Base-by-base conservation (phyloP, 1,140 invertebrate species). In the Laupala kohalensis region DNA sequence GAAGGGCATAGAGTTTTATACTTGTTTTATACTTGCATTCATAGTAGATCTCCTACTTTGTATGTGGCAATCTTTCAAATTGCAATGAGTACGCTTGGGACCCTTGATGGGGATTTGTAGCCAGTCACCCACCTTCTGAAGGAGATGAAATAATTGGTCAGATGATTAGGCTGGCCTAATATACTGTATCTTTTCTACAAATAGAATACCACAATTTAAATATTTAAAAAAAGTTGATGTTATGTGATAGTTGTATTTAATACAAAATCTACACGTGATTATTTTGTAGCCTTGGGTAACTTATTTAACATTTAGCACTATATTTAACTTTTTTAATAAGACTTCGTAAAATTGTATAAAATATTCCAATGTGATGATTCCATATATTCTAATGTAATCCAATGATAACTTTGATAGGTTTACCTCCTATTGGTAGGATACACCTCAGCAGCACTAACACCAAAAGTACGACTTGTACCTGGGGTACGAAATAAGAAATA, bases 171-270 rank as follows among this genome's bases (percentile, higher is more conserved):
- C 71, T 71, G 71, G 30, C 69, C 69, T 70, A 70, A 70, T 70
- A 70, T 70, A 70, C 37, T 70, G 69, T 74, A 71, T 72, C 70
- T 74, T 74, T 74, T 72, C 70, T 74, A 74, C 70, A 73, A 67
- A 71, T 74, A 74, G 73, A 72, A 69, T 74, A 71, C 65, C 70
- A 72, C 64, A 37, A 72, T 74, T 74, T 69, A 74, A 64, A 71
- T 72, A 72, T 71, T 72, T 53, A 74, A 71, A 73, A 72, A 73
- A 72, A 70, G 74, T 74, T 73, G 71, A 74, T 74, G 74, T 74
- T 74, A 74, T 74, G 74, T 74, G 74, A 74, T 74, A 74, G 74
- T 73, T 74, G 74, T 74, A 74, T 73, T 73, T 74, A 74, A 74
- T 74, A 74, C 74, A 73, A 74, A 74, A 74, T 74, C 74, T 74